These are phyloP conservation scores for Bubo blakistoni DNA, from an alignment of 2,113 vertebrate genomes.

Conservation along the genomic window DNA sequence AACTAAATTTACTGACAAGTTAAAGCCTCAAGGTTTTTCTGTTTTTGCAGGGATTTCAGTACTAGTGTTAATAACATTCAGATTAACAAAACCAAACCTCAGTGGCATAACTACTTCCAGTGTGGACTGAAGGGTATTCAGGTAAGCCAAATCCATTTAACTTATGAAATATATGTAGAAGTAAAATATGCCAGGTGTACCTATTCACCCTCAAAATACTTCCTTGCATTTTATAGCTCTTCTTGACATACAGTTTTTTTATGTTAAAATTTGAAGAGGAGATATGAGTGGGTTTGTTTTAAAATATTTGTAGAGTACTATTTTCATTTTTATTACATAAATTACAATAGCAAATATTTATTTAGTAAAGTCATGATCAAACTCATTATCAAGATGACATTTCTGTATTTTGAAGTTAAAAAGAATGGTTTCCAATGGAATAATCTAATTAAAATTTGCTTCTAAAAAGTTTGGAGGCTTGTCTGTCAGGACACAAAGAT, in stretches of 20 bases:
- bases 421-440: not conserved
- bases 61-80: conserved; percentile 76
- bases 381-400: not conserved
- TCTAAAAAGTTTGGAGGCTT: not conserved
- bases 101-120: conserved; percentile 96
- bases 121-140: conserved; percentile 96
- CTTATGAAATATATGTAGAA: not conserved
- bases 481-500: not conserved
- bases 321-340: not conserved
- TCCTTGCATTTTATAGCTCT: not conserved
- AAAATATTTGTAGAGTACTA: not conserved
- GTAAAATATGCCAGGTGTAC: not conserved
- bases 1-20: not conserved
- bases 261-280: not conserved
- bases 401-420: not conserved
- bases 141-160: conserved; percentile 74
- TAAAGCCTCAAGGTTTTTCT: conserved; percentile 35
- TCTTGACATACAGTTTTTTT: not conserved
- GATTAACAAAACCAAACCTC: conserved; percentile 87
- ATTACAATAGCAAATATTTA: not conserved
- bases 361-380: not conserved
- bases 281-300: not conserved
- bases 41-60: conserved; percentile 84
- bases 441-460: not conserved
- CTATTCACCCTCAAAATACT: not conserved